phyloP scores from a whole-genome alignment of 2,888 invertebrate genomes.

The Drosophila multiciliata region DNA sequence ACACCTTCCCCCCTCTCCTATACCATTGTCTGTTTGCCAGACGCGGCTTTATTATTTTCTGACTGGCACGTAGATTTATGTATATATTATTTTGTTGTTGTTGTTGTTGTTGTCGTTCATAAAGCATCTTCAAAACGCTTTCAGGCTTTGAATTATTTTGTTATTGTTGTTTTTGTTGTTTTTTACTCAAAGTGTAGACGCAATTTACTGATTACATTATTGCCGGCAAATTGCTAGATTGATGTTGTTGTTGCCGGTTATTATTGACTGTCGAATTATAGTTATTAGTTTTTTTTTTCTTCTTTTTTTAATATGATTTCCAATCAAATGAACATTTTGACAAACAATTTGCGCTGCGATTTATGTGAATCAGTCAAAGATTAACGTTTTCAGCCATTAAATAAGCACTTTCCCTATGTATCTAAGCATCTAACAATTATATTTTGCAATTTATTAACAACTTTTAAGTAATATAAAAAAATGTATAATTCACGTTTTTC shows the following conservation, averaged over 20 bases:
- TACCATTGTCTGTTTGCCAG: slow-evolving; percentile 41
- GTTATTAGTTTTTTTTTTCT: slow-evolving; percentile 62
- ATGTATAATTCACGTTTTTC: accelerated
- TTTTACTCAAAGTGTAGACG: slow-evolving; percentile 63
- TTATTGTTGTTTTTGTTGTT: slow-evolving; percentile 12
- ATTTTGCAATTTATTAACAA: neutral
- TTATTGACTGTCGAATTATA: slow-evolving; percentile 72
- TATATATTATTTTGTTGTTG: slow-evolving; percentile 62
- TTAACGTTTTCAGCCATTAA: neutral
- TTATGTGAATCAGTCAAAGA: slow-evolving; percentile 15
- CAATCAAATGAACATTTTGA: slow-evolving; percentile 52
- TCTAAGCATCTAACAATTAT: neutral
- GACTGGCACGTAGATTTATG: slow-evolving; percentile 77
- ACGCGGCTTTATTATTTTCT: slow-evolving; percentile 72
- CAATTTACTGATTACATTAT: slow-evolving; percentile 79
- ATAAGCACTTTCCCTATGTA: neutral
- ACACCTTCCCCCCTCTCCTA: neutral
- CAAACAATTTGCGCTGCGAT: slow-evolving; percentile 49
- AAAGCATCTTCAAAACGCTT: slow-evolving; percentile 64
- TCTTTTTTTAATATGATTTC: slow-evolving; percentile 36
- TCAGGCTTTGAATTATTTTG: slow-evolving; percentile 43
- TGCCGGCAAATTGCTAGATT: slow-evolving; percentile 78
- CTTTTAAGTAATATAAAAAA: neutral
- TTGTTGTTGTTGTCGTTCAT: slow-evolving; percentile 11
- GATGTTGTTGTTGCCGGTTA: slow-evolving; percentile 57